Evolutionary conservation across 2,113 vertebrate genomes (phyloP), one percentile per base, ranked within the genome.

Genomic region (Arothron firmamentum): DNA sequence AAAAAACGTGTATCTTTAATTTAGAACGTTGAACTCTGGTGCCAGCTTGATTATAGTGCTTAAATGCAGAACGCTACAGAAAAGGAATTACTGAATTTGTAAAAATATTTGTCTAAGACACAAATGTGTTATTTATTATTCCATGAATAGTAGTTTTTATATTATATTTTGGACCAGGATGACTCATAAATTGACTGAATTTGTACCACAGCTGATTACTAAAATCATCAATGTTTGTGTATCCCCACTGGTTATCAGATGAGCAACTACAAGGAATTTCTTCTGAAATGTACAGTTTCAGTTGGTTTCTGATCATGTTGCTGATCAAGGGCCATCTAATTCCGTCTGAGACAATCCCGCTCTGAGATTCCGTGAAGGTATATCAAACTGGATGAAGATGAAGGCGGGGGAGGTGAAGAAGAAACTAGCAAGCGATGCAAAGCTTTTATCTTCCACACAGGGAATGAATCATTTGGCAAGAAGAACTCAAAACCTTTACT

Each of bases 381-480:
- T 50, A 41, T 11, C 34, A 69, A 54, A 23, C 13, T 51, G 43
- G 42, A 47, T 42, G 45, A 20, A 43, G 9, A 52, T 59, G 41
- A 25, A 48, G 13, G 53, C 59, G 61, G 25, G 49, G 55, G 67
- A 73, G 45, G 47, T 43, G 34, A 61, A 16, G n/a, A 21, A 47
- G 34, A 31, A 70, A 59, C 19, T 28, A 15, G 43, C n/a, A 59
- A 59, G 47, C 58, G 45, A 61, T 41, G 34, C 56, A 74, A 43
- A 62, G 51, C 63, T 77, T 67, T 70, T 21, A 25, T 55, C 34
- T 28, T 47, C 28, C 16, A 74, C 13, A 21, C 6, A 48, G 18
- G 23, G 56, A 55, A 72, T 73, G 74, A 79, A 55, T 82, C 81
- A 74, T 48, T 56, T 18, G 57, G 64, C 68, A 78, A 58, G 52